Conservation (phyloP, 2,888 invertebrate genomes). For the Sepioteuthis lessoniana region DNA sequence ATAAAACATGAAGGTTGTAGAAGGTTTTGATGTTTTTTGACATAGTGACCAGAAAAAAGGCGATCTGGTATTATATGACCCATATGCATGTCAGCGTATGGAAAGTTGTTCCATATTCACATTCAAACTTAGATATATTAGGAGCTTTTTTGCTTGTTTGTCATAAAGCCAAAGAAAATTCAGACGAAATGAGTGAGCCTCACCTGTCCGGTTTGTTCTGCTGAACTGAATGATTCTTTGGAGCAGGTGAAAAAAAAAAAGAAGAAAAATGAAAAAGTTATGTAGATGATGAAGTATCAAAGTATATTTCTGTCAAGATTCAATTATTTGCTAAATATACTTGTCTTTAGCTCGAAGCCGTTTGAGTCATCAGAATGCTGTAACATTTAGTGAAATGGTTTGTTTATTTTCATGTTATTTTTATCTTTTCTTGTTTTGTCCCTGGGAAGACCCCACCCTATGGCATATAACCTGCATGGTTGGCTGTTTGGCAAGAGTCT, state of each 20-base stretch:
- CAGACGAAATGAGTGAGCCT: not conserved
- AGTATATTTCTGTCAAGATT: not conserved
- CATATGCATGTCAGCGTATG: no score
- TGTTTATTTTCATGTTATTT: not conserved
- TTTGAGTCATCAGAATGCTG: not conserved
- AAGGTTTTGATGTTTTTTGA: no score
- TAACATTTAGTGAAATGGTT: not conserved
- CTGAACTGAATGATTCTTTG: not conserved
- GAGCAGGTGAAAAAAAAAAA: not conserved
- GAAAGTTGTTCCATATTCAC: no score
- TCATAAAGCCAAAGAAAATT: not conserved
- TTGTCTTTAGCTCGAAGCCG: not conserved
- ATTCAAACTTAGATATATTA: no score
- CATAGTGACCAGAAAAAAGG: no score
- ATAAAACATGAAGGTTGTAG: no score
- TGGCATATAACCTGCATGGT: not conserved
- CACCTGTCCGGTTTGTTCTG: not conserved
- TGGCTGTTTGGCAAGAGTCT: conserved; percentile 1
- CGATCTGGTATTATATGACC: no score
- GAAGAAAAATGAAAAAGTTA: not conserved
- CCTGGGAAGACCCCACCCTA: not conserved
- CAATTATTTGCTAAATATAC: conserved; percentile 20
- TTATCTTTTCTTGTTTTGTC: not conserved
- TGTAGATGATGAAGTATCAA: not conserved
- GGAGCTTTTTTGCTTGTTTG: not conserved